phyloP scores from a whole-genome alignment of 2,113 vertebrate genomes.

The Jacana jacana region DNA sequence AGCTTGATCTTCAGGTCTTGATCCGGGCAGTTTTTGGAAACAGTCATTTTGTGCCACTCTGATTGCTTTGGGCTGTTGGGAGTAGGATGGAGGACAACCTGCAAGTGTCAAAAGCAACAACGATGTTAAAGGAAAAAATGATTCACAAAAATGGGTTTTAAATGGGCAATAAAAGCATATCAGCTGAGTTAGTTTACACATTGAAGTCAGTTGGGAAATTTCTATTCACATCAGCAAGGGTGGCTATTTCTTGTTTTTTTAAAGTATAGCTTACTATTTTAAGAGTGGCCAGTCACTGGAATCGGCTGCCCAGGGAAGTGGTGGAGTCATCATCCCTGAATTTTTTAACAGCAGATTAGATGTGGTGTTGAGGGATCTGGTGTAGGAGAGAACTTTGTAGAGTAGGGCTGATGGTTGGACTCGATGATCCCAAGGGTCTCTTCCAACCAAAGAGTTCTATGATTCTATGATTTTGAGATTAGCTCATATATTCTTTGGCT shows the following conservation, averaged over 20 bases:
- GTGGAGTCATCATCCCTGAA: too few relatives aligned
- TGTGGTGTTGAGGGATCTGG: too few relatives aligned
- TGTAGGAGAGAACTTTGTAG: too few relatives aligned
- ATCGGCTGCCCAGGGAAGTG: too few relatives aligned
- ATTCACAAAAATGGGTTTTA: neutral
- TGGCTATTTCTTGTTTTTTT: neutral
- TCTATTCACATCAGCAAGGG: neutral
- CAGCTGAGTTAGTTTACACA: neutral
- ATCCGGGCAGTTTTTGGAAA: constrained; percentile 95
- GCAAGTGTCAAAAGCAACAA: constrained; percentile 15
- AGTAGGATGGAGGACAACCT: constrained; percentile 97
- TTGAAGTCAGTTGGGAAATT: neutral
- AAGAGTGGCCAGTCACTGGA: too few relatives aligned
- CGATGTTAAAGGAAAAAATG: neutral
- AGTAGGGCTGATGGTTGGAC: too few relatives aligned
- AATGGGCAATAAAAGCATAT: neutral
- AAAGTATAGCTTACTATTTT: neutral
- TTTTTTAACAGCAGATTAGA: too few relatives aligned
- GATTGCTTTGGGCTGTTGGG: constrained; percentile 97
- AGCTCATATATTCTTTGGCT: neutral
- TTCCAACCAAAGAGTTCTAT: too few relatives aligned
- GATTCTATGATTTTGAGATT: too few relatives aligned
- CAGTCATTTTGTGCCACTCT: constrained; percentile 95
- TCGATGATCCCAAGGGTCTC: too few relatives aligned
- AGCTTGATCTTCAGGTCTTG: constrained; percentile 96